Evolutionary conservation across 2,797 vertebrate species (phyloP), one percentile per base, ranked within the genome.

Genomic region (Sorex maritimensis): DNA sequence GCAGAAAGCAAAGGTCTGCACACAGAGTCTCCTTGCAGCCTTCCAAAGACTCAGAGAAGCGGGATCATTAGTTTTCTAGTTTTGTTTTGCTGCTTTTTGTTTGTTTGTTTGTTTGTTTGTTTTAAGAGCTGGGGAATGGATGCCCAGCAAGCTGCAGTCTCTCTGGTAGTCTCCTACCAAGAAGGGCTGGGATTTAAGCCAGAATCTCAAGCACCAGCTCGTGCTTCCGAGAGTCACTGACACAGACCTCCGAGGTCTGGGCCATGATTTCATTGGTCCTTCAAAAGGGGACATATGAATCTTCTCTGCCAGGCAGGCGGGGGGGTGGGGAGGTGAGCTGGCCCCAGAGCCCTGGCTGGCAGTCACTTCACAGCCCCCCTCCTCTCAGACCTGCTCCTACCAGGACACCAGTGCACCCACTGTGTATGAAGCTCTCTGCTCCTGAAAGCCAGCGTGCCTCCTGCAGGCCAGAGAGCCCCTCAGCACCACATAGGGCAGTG

Each of bases 41-140:
- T 38, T 41, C 81, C 14, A 86, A 90, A 92, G 95, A 80, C 71
- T 69, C 26, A 55, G 28, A 75, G 75, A 86, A 78, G 72, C 26
- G 61, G 67, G 90, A 65, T 83, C 88, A 75, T 19, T 13, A 9
- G 58, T 61, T 19, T 61, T 61, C 21, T 61, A 21, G 58, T 61
- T 19, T 61, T 61, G 58, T 61, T 61, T 21, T 21, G 19, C 6
- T 19, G 58, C 10, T 14, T 55, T 55, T 5, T 23, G 58, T 87
- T 65, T 38, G 2, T 82, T 68, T 23, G 58, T 87, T 65, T 38
- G 2, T 82, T 68, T 55, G 34, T 34, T 34, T 34, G 34, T 0
- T 93, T 12, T 52, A 52, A 9, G 49, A 68, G 88, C 49, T 15
- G 21, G 34, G 67, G 41, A 55, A 30, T 1, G 0, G 4, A 55